A percentile compares a stretch with the other conserved stretches of the same genome.
These are phyloP conservation scores for Nyctibius bracteatus DNA, from an alignment of 2,113 vertebrate species.

Conservation along the genomic window DNA sequence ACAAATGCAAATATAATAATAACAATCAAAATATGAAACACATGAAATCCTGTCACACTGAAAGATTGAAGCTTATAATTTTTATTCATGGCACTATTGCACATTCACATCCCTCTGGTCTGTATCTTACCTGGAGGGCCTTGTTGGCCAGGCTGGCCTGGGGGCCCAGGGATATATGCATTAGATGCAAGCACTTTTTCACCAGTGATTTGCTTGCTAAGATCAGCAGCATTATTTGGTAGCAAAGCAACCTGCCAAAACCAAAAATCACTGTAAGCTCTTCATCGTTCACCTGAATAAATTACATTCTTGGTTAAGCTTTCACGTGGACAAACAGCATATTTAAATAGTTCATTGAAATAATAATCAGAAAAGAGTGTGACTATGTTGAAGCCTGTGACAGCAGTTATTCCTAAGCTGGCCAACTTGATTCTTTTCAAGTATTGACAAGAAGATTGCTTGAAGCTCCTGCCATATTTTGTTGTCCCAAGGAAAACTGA, in stretches of 20 bases:
- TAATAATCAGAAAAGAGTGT: not conserved
- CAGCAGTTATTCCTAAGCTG: not conserved
- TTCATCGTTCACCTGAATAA: not conserved
- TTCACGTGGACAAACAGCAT: not conserved
- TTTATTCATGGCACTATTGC: not conserved
- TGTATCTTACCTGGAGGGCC: constrained; percentile 84
- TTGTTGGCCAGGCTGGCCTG: constrained; percentile 83
- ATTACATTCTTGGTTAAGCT: not conserved
- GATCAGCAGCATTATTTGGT: constrained; percentile 83
- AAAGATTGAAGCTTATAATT: not conserved
- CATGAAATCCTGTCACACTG: not conserved
- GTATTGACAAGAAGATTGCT: not conserved
- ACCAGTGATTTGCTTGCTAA: constrained; percentile 85
- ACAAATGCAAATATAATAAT: not conserved
- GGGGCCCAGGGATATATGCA: constrained; percentile 83
- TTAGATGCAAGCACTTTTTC: constrained; percentile 85
- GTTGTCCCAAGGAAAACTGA: not conserved
- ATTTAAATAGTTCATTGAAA: not conserved
- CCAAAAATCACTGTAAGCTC: not conserved
- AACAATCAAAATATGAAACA: not conserved
- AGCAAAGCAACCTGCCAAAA: constrained; percentile 84
- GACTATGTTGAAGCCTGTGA: not conserved
- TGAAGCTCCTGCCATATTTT: not conserved
- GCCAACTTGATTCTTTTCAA: not conserved
- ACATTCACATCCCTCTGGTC: not conserved